These are phyloP conservation scores for Acanthornis magna DNA, from an alignment of 2,797 vertebrate genomes.

Conservation along the genomic window DNA sequence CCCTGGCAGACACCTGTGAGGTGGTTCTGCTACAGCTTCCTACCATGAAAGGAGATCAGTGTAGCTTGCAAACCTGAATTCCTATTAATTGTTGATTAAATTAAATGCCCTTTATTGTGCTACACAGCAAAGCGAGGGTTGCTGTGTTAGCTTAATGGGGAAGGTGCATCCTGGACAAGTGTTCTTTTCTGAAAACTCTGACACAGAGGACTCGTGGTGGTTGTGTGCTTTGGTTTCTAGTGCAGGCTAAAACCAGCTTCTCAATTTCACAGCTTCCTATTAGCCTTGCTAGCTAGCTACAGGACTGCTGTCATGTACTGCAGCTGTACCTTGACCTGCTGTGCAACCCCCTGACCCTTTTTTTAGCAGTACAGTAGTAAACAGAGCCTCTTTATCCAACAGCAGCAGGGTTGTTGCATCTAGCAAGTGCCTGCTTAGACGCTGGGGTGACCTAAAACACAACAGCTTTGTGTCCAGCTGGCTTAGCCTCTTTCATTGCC, in stretches of 20 bases:
- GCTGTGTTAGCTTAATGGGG: background rate
- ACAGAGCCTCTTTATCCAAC: conserved; percentile 3
- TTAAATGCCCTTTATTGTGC: background rate
- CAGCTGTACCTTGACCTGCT: conserved; percentile 27
- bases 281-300: background rate
- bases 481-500: background rate
- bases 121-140: background rate
- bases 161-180: background rate
- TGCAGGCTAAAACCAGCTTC: background rate
- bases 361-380: background rate
- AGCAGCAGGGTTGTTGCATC: background rate
- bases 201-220: background rate
- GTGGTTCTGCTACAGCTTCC: background rate
- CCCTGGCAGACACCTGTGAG: background rate
- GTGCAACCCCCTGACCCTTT: background rate
- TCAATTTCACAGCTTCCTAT: background rate
- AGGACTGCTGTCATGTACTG: background rate
- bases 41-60: background rate
- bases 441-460: background rate
- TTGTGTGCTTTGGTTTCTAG: conserved; percentile 5
- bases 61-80: conserved; percentile 15
- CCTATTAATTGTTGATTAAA: background rate
- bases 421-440: conserved; percentile 12
- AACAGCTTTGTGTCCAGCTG: conserved; percentile 11
- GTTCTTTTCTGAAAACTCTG: background rate